These are phyloP conservation scores for Tachyglossus aculeatus DNA, from an alignment of 2,797 vertebrate species.

Conservation along the genomic window DNA sequence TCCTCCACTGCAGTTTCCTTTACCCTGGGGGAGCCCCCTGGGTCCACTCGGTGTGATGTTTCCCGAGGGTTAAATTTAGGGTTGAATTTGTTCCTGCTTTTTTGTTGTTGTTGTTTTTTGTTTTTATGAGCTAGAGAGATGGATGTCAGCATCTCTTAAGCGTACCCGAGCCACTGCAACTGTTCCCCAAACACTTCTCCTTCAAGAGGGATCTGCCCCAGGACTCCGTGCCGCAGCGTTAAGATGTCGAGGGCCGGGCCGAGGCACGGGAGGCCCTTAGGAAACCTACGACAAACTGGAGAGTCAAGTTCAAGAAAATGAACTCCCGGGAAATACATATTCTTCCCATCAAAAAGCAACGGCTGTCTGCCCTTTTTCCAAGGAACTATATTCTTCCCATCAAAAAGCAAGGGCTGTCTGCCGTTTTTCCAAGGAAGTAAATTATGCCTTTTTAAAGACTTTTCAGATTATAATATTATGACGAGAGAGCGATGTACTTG, in stretches of 20 bases:
- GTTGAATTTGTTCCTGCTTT: conserved; percentile 19
- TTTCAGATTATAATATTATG: conserved; percentile 65
- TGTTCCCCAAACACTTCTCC: conserved; percentile 95
- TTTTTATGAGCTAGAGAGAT: conserved; percentile 21
- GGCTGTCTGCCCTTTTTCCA: conserved; percentile 88
- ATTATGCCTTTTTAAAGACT: conserved; percentile 70
- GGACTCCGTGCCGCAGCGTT: conserved; percentile 82
- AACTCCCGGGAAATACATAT: conserved; percentile 94
- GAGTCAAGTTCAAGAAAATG: conserved; percentile 94
- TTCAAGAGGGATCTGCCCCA: too few species aligned
- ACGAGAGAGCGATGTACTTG: conserved; percentile 67
- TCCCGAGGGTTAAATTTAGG: conserved; percentile 31
- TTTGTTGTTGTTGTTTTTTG: too few species aligned
- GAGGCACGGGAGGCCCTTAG: conserved; percentile 82
- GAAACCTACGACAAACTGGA: conserved; percentile 87
- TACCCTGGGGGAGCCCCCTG: too few species aligned
- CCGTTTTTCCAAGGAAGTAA: too few species aligned
- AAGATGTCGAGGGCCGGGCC: conserved; percentile 74
- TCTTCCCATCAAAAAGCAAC: conserved; percentile 93
- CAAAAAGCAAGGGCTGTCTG: too few species aligned
- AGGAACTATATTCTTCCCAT: too few species aligned
- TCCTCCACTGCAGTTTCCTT: too few species aligned
- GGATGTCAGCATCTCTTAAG: not conserved
- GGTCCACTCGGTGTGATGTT: not conserved
- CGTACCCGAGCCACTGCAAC: conserved; percentile 81